Conservation (phyloP, 2,888 invertebrate species). For the Piscicola geometra region DNA sequence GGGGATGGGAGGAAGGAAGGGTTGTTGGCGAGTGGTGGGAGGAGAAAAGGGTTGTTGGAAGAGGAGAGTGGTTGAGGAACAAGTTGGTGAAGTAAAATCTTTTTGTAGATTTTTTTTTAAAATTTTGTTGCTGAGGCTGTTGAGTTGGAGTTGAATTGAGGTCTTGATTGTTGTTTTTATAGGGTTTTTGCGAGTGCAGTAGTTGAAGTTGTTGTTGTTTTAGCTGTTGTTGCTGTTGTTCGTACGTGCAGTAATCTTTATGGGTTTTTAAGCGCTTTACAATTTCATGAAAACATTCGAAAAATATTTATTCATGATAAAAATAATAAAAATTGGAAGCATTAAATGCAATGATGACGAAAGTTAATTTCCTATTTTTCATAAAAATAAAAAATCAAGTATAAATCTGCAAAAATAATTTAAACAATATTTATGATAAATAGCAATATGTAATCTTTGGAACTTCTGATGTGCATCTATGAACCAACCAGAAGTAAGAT, state of each 20-base stretch:
- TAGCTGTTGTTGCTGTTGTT: conserved; percentile 27
- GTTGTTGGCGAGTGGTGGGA: neutral
- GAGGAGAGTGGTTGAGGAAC: neutral
- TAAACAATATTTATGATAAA: no score
- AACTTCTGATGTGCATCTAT: no score
- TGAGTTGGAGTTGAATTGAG: neutral
- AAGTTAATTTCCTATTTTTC: no score
- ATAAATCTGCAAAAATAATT: no score
- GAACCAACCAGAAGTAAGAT: no score
- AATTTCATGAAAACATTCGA: neutral
- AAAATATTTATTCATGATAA: neutral
- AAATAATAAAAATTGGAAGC: no score
- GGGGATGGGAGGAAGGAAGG: neutral
- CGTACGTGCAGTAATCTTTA: conserved; percentile 17
- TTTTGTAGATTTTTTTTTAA: neutral
- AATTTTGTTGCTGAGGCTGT: neutral
- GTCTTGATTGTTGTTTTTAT: neutral
- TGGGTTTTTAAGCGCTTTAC: neutral
- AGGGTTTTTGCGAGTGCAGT: conserved; percentile 26
- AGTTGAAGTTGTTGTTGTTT: conserved; percentile 30
- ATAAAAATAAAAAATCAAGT: no score
- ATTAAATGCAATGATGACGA: no score
- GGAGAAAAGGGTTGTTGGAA: neutral
- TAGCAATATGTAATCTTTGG: no score
- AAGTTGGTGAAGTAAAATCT: neutral